Evolutionary conservation across 2,888 invertebrate genomes (phyloP), one percentile per base, ranked within the genome.

Genomic region (Leucozona laternaria): DNA sequence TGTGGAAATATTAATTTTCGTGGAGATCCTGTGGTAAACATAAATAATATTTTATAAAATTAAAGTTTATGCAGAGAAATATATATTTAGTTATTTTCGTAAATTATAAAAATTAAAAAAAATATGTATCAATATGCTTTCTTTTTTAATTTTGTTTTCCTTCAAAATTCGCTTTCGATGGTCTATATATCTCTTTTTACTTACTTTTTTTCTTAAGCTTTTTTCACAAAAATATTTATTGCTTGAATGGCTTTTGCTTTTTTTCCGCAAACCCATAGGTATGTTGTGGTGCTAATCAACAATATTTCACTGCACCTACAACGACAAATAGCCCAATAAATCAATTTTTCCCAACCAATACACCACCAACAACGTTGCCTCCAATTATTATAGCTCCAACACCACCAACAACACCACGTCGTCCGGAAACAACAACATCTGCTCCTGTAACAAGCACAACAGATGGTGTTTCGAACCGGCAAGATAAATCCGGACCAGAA

Each of bases 11-110:
- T 90, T 60, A 91, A 64, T 58, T 10, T 90, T 3, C 89, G 90
- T n/a, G 89, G 91, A 8, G 92, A 92, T 89, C 92, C 93, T 10
- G 88, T 92, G 89, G 92, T 92, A 91, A 89, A 71, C 17, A 40
- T n/a, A n/a, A 8, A 25, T 13, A n/a, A 15, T 15, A 28, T 2
- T 13, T 22, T 60, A 37, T 4, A 37, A 3, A 0, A 45, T 8
- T 37, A 60, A 34, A 7, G 40, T 40, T 45, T 58, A 37, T 81
- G 85, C 78, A 81, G 78, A 68, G 50, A 75, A 78, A n/a, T 15
- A 37, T 3, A 13, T 13, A 13, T 13, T 7, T 11, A 37, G 13
- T 37, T 13, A 13, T 13, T 7, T 11, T 15, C 40, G 0, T 34
- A 11, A 11, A 34, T 11, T 11, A 11, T 34, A 11, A 2, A 34